Percentiles rank a stretch among this genome's conserved stretches.
Evolutionary conservation across 2,797 vertebrate genomes (phyloP).

Genomic region (Onychomys arenicola): DNA sequence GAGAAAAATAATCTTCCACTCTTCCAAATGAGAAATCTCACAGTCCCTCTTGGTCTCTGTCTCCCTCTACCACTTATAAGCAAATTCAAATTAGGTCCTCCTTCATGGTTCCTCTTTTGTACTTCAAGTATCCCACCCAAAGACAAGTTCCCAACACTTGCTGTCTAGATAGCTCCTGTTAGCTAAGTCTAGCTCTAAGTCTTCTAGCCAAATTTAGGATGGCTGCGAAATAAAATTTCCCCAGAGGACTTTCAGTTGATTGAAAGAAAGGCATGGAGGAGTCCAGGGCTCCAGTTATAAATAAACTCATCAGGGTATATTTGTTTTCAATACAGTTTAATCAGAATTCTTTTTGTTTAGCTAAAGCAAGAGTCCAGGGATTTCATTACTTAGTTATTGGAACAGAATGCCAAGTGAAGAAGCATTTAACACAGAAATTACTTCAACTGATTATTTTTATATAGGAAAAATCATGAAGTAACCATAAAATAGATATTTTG

Average conservation of each 20-base stretch:
- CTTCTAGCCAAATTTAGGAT: not conserved
- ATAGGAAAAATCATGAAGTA: not conserved
- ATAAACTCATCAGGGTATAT: not conserved
- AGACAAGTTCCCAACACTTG: not conserved
- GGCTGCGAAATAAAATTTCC: not conserved
- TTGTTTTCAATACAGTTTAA: conserved; percentile 31
- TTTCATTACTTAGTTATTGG: conserved; percentile 13
- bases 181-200: not conserved
- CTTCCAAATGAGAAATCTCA: not conserved
- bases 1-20: not conserved
- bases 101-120: not conserved
- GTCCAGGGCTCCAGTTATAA: not conserved
- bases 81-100: not conserved
- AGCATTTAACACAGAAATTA: conserved; percentile 30
- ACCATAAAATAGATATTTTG: conserved; percentile 27
- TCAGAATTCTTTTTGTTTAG: conserved; percentile 7
- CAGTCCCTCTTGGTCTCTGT: not conserved
- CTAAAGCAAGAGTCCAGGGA: not conserved
- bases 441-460: not conserved
- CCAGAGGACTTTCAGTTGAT: not conserved
- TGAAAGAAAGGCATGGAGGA: not conserved
- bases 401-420: conserved; percentile 11
- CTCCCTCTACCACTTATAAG: not conserved
- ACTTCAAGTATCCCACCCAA: not conserved
- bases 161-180: not conserved